Base-by-base conservation (phyloP, 2,888 invertebrate genomes). In the Coleophora deauratella region DNA sequence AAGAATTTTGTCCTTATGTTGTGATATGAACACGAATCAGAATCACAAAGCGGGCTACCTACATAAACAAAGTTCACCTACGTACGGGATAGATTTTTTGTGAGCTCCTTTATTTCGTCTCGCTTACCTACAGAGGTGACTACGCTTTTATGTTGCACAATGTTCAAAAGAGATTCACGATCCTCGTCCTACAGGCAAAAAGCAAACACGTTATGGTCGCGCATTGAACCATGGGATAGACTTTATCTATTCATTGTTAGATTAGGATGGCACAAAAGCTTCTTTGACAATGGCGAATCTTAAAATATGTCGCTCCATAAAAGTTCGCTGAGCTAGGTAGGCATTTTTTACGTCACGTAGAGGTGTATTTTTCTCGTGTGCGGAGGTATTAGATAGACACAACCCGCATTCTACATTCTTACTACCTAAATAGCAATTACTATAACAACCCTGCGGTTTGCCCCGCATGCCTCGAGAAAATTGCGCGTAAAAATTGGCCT, bases 391-490 rank as follows among this genome's bases (percentile, higher is more conserved):
- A 54, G 58, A 21, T 21, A 21, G 46, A 61, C 54, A 53, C 55
- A 55, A 63, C 81, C 80, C 82, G 82, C 79, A 84, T 81, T 67
- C 61, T 52, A 53, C 44, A 51, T 55, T 59, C 65, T 60, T 65
- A 68, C 72, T 67, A 71, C 65, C 55, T 57, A 49, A 63, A 62
- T 54, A 55, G 69, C 72, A 79, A 84, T 84, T 80, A 81, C 62
- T 69, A 75, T 79, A 82, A 80, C 72, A 73, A 78, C 68, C 67
- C 72, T 77, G 80, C 57, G 82, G 80, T 74, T 71, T 57, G 61
- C 69, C 79, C 79, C 78, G 80, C 78, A 80, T 79, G 62, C 59
- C 68, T 66, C 62, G 62, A 52, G 66, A 72, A 79, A 74, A 76
- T 76, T 73, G 72, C 71, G 64, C 69, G 68, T 76, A 76, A 81